Base-by-base conservation (phyloP, 2,113 vertebrate species). In the Egretta garzetta region DNA sequence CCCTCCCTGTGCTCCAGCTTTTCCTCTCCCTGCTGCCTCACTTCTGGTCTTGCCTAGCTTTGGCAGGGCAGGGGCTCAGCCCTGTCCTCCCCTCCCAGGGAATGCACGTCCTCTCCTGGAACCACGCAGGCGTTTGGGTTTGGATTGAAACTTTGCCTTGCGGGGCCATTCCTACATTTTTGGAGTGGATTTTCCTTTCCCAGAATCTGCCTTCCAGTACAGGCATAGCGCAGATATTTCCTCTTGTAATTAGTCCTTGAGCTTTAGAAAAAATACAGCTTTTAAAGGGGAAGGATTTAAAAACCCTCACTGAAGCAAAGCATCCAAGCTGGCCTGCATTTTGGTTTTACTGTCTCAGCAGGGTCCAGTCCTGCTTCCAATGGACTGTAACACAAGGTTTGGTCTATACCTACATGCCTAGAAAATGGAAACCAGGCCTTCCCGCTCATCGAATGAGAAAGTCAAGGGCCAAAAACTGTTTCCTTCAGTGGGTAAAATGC, bases 151-250 rank as follows among this genome's bases (percentile, higher is more conserved):
- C 75, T 70, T 90, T 74, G 37, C 55, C 39, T 87, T 62, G 26
- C 0, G 3, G 23, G n/a, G 74, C 77, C n/a, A 33, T 88, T 94
- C 59, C 59, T 86, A 53, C 4, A 4, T 23, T 74, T 92, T 55
- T 86, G 55, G 37, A 90, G 88, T 68, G 77, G 41, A 62, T 96
- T 84, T 95, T 93, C 30, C 60, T 91, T 96, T 95, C 87, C 73
- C 43, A 37, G 80, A 89, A 77, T 41, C 60, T 77, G 50, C 41
- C 88, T 28, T 95, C 72, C 49, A 71, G 43, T 67, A 86, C 50
- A 77, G 74, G 41, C 14, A 2, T 21, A 73, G 73, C 3, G 1
- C 84, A 87, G 86, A 66, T 59, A 91, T 80, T 79, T 97, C 80
- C 72, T 53, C 68, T 71, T 81, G 20, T 59, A 77, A 52, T 68